Evolutionary conservation across 2,113 vertebrate genomes (phyloP).

Genomic region (Trematocara macrostoma): DNA sequence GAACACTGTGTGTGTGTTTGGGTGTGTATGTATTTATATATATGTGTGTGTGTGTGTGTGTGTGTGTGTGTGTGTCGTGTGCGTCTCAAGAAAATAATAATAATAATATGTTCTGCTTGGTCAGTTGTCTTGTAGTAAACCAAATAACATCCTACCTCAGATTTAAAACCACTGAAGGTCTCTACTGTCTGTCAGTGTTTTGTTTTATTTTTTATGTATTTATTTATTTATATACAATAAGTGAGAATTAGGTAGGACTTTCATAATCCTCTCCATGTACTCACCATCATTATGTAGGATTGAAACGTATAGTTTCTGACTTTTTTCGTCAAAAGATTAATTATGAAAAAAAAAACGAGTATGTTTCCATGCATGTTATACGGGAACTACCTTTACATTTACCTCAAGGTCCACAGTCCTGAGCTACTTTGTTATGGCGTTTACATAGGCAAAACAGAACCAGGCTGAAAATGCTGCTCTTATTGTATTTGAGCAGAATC

Average conservation of each 20-base stretch:
- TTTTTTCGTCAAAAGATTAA: neutral
- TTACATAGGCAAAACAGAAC: neutral
- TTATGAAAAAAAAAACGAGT: neutral
- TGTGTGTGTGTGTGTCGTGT: conserved; percentile 34
- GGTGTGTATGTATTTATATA: neutral
- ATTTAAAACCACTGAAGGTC: conserved; percentile 10
- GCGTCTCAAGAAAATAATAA: neutral
- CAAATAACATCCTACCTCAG: conserved; percentile 24
- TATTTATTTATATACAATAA: neutral
- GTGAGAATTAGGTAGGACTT: neutral
- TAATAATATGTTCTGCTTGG: neutral
- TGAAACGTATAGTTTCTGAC: neutral
- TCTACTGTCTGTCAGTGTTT: neutral
- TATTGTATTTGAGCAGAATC: conserved; percentile 34
- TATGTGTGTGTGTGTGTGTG: neutral
- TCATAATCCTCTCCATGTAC: neutral
- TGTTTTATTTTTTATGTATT: neutral
- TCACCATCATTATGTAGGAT: neutral
- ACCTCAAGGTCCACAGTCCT: neutral
- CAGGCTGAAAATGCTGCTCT: neutral
- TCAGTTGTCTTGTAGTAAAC: conserved; percentile 18
- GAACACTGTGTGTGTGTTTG: conserved; percentile 41
- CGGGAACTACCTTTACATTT: neutral
- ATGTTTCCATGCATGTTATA: neutral
- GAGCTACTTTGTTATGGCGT: neutral